Base-by-base conservation (phyloP, 1,140 invertebrate genomes). In the Drosophila serrata region DNA sequence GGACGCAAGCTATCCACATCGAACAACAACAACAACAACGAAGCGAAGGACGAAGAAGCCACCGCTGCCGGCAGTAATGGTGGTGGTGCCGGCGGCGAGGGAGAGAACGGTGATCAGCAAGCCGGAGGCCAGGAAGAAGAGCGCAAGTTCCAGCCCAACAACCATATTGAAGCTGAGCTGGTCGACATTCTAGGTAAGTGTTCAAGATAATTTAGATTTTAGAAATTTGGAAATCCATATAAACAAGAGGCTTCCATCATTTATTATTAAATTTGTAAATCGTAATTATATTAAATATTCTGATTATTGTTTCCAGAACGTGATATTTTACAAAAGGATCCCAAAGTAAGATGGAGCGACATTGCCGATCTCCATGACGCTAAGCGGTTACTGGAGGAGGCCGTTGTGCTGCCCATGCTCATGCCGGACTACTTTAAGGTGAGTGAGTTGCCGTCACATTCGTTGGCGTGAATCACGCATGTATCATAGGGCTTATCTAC, bases 341-440 rank as follows among this genome's bases (percentile, higher is more conserved):
- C 98, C 17, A 99, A 98, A 93, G 98, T 99, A 72, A 95, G 96
- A 87, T 99, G 99, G 98, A 97, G 97, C 91, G 99, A 99, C 93
- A 99, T 99, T 92, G 98, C 99, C 12, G 99, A 99, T 94, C 94
- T 99, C 48, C 94, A 96, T 19, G 98, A 99, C 92, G 99, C 98
- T 3, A 99, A 99, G 93, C 94, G 97, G 73, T 93, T 99, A 33
- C 93, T 99, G 19, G 98, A 99, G 93, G 99, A 99, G 94, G 99
- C 99, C 56, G 98, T 99, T 19, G 98, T 99, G 17, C 94, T 99
- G 81, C 99, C 99, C 9, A 97, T 99, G 95, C 96, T 97, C 95
- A 99, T 99, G 96, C 99, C 99, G 6, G 98, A 99, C 91, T 99
- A 98, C 93, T 99, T 99, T 93, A 99, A 98, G 94, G 97, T 96